Conservation (phyloP, 2,888 invertebrate genomes). For the Drosophila yooni region DNA sequence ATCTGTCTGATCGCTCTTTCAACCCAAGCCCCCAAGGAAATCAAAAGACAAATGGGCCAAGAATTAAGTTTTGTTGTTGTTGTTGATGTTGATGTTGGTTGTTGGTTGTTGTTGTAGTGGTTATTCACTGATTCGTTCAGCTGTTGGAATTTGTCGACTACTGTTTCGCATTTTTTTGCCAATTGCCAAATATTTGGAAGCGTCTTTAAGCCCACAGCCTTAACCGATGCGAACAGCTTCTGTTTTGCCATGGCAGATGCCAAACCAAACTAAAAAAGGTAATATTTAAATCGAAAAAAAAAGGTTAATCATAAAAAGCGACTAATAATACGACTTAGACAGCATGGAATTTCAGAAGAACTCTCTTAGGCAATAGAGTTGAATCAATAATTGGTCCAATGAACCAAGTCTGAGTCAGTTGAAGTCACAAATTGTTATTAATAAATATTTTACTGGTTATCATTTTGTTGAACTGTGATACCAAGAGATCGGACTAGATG, state of each 20-base stretch:
- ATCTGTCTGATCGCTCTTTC: conserved; percentile 6
- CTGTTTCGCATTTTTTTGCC: conserved; percentile 72
- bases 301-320: background rate
- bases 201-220: conserved; percentile 15
- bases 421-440: background rate
- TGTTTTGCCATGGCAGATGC: conserved; percentile 1
- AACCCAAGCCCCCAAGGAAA: background rate
- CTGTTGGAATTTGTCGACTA: conserved; percentile 76
- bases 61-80: conserved; percentile 37
- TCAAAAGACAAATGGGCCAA: conserved; percentile 48
- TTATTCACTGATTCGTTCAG: conserved; percentile 69
- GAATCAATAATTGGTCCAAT: background rate
- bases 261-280: background rate
- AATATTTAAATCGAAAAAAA: background rate
- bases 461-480: background rate
- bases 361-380: background rate
- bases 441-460: background rate
- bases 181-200: conserved; percentile 55
- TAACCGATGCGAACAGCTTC: conserved; percentile 20
- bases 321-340: background rate
- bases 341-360: background rate
- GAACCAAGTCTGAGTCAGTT: background rate
- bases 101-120: background rate
- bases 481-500: background rate
- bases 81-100: background rate